These are phyloP conservation scores for Staurois parvus DNA, from an alignment of 2,797 vertebrate genomes.

Conservation along the genomic window DNA sequence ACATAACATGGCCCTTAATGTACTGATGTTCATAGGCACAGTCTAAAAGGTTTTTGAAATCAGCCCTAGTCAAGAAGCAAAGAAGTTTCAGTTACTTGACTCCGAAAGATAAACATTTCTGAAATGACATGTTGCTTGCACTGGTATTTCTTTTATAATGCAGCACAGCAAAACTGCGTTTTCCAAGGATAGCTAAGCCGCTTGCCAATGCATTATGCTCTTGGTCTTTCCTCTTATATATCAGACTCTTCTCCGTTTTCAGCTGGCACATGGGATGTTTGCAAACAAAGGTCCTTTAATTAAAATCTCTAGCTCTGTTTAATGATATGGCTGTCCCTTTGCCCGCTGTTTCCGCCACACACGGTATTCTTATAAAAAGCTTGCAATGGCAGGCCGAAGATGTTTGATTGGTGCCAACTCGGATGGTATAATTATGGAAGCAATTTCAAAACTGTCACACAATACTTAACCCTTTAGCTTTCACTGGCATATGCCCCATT, in stretches of 20 bases:
- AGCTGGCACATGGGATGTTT: constrained; percentile 51
- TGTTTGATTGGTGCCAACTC: constrained; percentile 20
- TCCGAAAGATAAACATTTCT: not conserved
- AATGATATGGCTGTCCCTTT: constrained; percentile 48
- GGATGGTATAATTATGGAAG: constrained; percentile 26
- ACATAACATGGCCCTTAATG: too few species aligned
- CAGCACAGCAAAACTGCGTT: not conserved
- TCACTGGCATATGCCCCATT: not conserved
- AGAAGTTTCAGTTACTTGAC: constrained; percentile 21
- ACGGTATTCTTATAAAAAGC: constrained; percentile 35
- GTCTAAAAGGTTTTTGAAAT: too few species aligned
- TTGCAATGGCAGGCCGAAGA: constrained; percentile 12
- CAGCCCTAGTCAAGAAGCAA: not conserved
- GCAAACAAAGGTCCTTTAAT: constrained; percentile 56
- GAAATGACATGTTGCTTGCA: constrained; percentile 1
- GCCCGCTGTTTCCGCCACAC: constrained; percentile 29
- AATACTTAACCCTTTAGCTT: constrained; percentile 24
- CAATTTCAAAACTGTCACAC: constrained; percentile 14
- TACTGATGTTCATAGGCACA: too few species aligned
- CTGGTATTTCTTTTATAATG: constrained; percentile 10
- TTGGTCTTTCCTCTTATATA: constrained; percentile 26
- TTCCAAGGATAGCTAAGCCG: constrained; percentile 44
- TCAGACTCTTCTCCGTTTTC: constrained; percentile 24
- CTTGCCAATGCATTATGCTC: constrained; percentile 39
- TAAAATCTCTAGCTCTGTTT: constrained; percentile 47